Base-by-base conservation (phyloP, 37 sponge, comb jelly and placozoan species). In the Sycon ciliatum region DNA sequence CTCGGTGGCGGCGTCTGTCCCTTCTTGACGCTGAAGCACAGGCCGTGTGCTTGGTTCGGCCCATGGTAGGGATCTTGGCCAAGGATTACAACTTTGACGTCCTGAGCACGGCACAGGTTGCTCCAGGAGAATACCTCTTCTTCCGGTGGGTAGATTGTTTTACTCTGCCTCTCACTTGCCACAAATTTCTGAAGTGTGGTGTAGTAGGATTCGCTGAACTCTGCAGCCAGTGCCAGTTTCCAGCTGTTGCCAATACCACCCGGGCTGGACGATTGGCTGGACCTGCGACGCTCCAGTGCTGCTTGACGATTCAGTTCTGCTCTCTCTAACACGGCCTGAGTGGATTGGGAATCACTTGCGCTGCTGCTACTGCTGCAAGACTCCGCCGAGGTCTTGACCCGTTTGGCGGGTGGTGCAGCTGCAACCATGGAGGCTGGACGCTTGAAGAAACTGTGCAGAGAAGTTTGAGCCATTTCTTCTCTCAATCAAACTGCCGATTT, bases 51-150 rank as follows among this genome's bases (percentile, higher is more conserved):
- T 34, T 1, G 62, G 9, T 65, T 1, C 18, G 89, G 90, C 28
- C 91, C 90, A 79, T 92, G 99, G 79, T 97, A 97, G 6, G 99
- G 99, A 68, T 97, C 99, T 71, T 97, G 99, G 6, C 99, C 99
- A 4, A 97, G 62, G 6, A 97, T 91, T 7, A 97, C 93, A 52
- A 97, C 99, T 64, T 91, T 92, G 11, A 91, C 78, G 84, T 86
- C 55, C 13, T 16, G 32, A 32, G n/a, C 23, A 55, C 38, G 65
- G 16, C 67, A 65, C 28, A 2, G 28, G 1, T 28, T 2, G 13
- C 16, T 46, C 53, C 53, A 46, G 16, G 53, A 46, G 18, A 46
- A 46, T 46, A 46, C 53, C 53, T 13, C 13, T 20, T 46, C 53
- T 13, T 46, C 53, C 13, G 63, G 63, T 28, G 63, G 63, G 16